A percentile compares a stretch with the other conserved stretches of the same genome.
Evolutionary conservation across 2,113 vertebrate species (phyloP).

Genomic region (Salvelinus sp.): DNA sequence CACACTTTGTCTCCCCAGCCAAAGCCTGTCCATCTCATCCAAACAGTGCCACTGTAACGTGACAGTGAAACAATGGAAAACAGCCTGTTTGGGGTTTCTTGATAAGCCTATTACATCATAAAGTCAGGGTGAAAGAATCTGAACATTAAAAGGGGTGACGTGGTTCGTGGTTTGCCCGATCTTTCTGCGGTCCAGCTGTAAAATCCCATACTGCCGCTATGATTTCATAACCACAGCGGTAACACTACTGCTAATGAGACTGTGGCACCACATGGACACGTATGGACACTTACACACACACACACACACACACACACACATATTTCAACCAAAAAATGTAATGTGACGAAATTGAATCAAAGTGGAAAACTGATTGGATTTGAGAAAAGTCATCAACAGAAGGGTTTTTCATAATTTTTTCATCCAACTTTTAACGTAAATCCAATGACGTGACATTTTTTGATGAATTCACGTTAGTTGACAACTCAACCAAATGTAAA

Average conservation of each 20-base stretch:
- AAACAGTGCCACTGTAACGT: constrained; percentile 9
- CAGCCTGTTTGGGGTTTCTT: constrained; percentile 51
- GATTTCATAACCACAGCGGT: constrained; percentile 59
- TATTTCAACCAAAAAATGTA: no score
- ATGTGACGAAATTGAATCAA: no score
- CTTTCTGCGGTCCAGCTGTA: constrained; percentile 47
- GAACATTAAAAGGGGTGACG: constrained; percentile 36
- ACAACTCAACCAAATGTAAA: no score
- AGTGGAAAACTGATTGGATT: no score
- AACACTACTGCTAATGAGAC: constrained; percentile 42
- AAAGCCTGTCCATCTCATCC: constrained; percentile 7
- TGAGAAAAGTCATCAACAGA: no score
- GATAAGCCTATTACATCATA: constrained; percentile 45
- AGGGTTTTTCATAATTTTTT: no score
- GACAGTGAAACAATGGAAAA: constrained; percentile 35
- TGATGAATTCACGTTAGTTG: no score
- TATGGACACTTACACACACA: constrained; percentile 14
- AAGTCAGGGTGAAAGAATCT: constrained; percentile 53
- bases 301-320: background rate
- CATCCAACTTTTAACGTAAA: no score
- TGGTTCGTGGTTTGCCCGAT: constrained; percentile 37
- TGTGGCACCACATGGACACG: constrained; percentile 35
- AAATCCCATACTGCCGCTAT: constrained; percentile 47
- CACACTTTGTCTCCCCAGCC: background rate
- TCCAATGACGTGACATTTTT: no score